Evolutionary conservation across 2,888 invertebrate species (phyloP).

Genomic region (Parnassius smintheus): DNA sequence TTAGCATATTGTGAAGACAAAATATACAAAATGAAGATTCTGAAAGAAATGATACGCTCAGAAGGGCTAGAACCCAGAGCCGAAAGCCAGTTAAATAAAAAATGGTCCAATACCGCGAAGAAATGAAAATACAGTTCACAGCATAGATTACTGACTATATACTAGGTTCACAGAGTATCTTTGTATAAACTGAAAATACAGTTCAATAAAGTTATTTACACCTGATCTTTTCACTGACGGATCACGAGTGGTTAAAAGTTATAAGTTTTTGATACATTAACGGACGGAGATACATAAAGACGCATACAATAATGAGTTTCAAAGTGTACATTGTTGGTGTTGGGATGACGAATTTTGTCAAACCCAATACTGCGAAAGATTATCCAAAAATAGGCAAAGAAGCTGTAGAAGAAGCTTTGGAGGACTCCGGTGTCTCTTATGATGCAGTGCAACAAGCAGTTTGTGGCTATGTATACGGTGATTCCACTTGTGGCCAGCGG

Average conservation of each 20-base stretch:
- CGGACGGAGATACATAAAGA: neutral
- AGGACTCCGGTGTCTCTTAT: conserved; percentile 90
- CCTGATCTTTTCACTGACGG: neutral
- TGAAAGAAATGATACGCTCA: no score
- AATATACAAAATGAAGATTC: no score
- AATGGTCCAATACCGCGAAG: no score
- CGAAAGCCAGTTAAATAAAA: neutral
- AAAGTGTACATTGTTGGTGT: conserved; percentile 96
- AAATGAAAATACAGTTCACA: no score
- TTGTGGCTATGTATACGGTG: conserved; percentile 96
- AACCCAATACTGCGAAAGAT: conserved; percentile 94
- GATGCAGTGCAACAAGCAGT: conserved; percentile 92
- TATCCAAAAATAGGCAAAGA: conserved; percentile 98
- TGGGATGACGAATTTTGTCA: conserved; percentile 99
- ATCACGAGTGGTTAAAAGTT: neutral
- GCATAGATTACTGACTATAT: no score
- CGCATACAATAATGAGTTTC: conserved; percentile 57
- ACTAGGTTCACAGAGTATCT: neutral
- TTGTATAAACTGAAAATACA: neutral
- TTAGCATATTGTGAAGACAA: no score
- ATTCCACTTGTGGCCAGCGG: conserved; percentile 97
- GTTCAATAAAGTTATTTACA: neutral
- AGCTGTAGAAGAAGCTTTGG: conserved; percentile 92
- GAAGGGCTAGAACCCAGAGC: neutral
- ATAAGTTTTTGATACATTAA: neutral